These are phyloP conservation scores for Gallirallus australis DNA, from an alignment of 2,797 vertebrate species.

Conservation along the genomic window DNA sequence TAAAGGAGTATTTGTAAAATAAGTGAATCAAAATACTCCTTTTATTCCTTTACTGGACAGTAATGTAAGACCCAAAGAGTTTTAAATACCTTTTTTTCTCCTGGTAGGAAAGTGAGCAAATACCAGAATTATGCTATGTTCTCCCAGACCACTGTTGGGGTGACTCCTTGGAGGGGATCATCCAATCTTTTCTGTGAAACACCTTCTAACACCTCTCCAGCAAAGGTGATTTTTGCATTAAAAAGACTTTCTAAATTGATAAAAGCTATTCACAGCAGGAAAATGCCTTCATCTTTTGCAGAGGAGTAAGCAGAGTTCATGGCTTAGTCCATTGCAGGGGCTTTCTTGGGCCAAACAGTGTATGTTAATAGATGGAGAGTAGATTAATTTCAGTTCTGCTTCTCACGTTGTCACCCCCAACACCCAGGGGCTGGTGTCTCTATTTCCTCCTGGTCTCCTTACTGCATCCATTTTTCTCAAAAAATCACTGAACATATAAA, in stretches of 20 bases:
- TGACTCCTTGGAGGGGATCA: not conserved
- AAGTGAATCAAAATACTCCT: not conserved
- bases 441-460: not conserved
- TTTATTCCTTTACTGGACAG: not conserved
- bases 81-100: not conserved
- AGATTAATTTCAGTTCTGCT: not conserved
- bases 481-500: slow-evolving; percentile 22
- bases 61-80: not conserved
- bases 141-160: not conserved
- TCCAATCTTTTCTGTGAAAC: not conserved
- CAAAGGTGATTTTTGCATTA: not conserved
- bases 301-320: not conserved
- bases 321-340: not conserved
- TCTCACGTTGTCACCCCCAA: not conserved
- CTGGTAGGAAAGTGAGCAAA: not conserved
- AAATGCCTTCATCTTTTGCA: not conserved
- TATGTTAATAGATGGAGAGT: not conserved
- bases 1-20: not conserved
- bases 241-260: not conserved
- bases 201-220: not conserved
- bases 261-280: not conserved
- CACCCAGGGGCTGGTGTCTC: not conserved
- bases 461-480: slow-evolving; percentile 1
- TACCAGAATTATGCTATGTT: not conserved
- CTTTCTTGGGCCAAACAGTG: not conserved